These are phyloP conservation scores for Charanyca ferruginea DNA, from an alignment of 2,888 invertebrate species.

Conservation along the genomic window DNA sequence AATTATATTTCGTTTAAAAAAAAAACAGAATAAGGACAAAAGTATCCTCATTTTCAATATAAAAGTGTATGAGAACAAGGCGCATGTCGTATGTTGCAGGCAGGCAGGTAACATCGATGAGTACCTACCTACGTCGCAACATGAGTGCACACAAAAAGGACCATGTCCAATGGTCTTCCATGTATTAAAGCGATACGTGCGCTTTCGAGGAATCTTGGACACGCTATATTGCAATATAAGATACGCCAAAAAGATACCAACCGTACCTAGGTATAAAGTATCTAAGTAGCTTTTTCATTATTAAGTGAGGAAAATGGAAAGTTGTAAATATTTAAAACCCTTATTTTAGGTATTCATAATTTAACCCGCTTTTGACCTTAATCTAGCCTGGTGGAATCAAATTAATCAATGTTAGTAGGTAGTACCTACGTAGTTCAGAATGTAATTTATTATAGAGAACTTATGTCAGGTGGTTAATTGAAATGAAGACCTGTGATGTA, in stretches of 20 bases:
- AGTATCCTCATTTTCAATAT: conserved; percentile 4
- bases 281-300: conserved; percentile 10
- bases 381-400: neutral
- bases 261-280: conserved; percentile 6
- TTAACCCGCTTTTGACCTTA: neutral
- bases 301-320: conserved; percentile 11
- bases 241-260: conserved; percentile 9
- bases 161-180: conserved; percentile 29
- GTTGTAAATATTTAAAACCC: conserved; percentile 6
- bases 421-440: neutral
- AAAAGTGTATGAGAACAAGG: conserved; percentile 8
- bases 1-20: neutral
- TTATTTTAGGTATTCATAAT: neutral
- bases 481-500: neutral
- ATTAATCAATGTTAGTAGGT: neutral
- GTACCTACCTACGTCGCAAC: conserved; percentile 18
- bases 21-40: neutral
- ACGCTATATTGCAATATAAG: conserved; percentile 36
- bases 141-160: conserved; percentile 42
- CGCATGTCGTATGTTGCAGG: conserved; percentile 14
- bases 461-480: neutral
- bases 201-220: conserved; percentile 25
- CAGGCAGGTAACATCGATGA: conserved; percentile 13
- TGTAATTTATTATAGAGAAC: too few species aligned
- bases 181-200: conserved; percentile 19